Conservation (phyloP, 1,140 invertebrate species). For the Myzus persicae region DNA sequence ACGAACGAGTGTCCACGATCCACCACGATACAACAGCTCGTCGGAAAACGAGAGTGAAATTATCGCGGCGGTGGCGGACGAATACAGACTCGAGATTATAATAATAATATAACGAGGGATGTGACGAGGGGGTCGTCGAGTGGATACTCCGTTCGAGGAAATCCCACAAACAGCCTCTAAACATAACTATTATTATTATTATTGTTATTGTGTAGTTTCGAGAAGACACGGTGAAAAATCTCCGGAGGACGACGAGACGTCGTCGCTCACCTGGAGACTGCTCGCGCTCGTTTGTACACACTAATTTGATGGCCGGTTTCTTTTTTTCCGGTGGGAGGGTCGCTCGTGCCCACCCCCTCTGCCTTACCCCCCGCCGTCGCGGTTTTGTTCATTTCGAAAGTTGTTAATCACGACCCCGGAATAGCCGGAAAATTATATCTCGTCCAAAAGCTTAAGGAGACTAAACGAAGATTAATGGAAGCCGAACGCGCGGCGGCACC, state of each 20-base stretch:
- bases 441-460: conserved; percentile 48
- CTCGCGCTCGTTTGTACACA: background rate
- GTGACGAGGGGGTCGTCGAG: no score
- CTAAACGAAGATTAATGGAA: conserved; percentile 52
- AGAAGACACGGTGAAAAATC: background rate
- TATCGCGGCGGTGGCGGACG: background rate
- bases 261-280: background rate
- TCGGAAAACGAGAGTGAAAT: no score
- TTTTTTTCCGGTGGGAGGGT: no score
- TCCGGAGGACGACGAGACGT: background rate
- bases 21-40: background rate
- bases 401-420: conserved; percentile 41
- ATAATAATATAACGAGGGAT: background rate
- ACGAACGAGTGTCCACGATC: background rate
- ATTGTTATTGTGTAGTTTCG: background rate
- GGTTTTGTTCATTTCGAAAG: conserved; percentile 1
- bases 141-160: no score
- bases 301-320: background rate
- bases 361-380: background rate
- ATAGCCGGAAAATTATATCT: conserved; percentile 3
- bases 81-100: background rate
- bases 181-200: no score
- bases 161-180: no score
- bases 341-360: no score
- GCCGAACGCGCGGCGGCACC: background rate